Base-by-base conservation (phyloP, 1,140 invertebrate species). In the Temnothorax longispinosus region DNA sequence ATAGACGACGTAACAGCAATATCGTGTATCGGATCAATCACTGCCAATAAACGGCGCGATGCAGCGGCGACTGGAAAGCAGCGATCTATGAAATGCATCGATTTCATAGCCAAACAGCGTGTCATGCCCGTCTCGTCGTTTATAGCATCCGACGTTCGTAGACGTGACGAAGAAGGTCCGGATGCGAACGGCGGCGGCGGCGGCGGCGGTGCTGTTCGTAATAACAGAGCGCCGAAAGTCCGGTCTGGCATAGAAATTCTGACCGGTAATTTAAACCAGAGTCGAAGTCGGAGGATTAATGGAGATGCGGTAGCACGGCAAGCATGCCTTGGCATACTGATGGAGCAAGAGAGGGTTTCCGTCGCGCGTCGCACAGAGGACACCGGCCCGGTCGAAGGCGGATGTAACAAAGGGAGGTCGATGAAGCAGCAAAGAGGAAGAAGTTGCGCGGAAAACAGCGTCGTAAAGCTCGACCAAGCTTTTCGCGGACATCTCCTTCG, bases 41-140 rank as follows among this genome's bases (percentile, higher is more conserved):
- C 80, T 84, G 80, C 69, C 80, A 84, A 84, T 84, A 84, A 81
- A 84, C 69, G 80, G 54, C 80, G 80, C 69, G 71, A 75, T 75
- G 69, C 80, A 27, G 54, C 69, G 41, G 41, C 69, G 80, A 82
- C 52, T 60, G 80, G 54, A 47, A 69, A 47, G 80, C 80, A 74
- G 69, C 69, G 80, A 84, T 84, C 80, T 84, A 84, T 84, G 80
- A 75, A 84, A 84, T 60, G 69, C 69, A 75, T 84, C 80, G 80
- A 84, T 84, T 84, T 84, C 80, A 60, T 60, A 84, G 56, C 69
- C 69, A 84, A 84, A 84, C 80, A 75, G 80, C 80, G 69, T 60
- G 80, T 74, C 67, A 74, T 58, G 80, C 52, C 56, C 80, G 69
- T 62, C 69, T 71, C 77, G 50, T 75, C 80, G 67, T 84, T 84